Conservation (phyloP, 2,888 invertebrate species). For the Euclidia mi region DNA sequence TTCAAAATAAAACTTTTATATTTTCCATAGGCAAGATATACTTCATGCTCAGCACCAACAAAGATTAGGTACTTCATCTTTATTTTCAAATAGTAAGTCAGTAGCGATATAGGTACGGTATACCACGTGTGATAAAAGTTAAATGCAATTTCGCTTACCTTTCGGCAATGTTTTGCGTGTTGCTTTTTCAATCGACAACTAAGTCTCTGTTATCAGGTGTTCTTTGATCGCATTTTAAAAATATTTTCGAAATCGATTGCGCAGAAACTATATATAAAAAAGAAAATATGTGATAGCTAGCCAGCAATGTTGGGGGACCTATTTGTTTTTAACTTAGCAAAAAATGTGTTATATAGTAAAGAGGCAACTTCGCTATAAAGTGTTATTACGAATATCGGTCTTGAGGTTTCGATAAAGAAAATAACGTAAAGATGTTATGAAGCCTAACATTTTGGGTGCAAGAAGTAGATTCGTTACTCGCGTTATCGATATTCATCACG, state of each 20-base stretch:
- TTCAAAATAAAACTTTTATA: not conserved
- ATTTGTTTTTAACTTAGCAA: not conserved
- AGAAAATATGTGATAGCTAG: not conserved
- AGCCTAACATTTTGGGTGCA: not conserved
- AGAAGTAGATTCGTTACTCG: not conserved
- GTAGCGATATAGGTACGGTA: too few relatives aligned
- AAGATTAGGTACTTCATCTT: too few relatives aligned
- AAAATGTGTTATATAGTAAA: not conserved
- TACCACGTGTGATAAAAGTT: constrained; percentile 24
- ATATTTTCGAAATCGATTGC: constrained; percentile 2
- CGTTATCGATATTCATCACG: too few relatives aligned
- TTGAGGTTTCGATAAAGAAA: constrained; percentile 18
- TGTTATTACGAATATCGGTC: constrained; percentile 30
- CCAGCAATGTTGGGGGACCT: not conserved
- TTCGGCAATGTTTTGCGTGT: constrained; percentile 36
- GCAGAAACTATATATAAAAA: not conserved
- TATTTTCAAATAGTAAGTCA: too few relatives aligned
- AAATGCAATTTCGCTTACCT: constrained; percentile 27
- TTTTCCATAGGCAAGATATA: too few relatives aligned
- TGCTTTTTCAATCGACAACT: constrained; percentile 35
- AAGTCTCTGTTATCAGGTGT: constrained; percentile 7
- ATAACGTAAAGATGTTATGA: constrained; percentile 11
- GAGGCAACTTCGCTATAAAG: constrained; percentile 21
- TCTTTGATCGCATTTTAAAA: not conserved
- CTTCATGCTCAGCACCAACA: too few relatives aligned